Evolutionary conservation across 2,888 invertebrate genomes (phyloP).

Genomic region (Cyclophora punctaria): DNA sequence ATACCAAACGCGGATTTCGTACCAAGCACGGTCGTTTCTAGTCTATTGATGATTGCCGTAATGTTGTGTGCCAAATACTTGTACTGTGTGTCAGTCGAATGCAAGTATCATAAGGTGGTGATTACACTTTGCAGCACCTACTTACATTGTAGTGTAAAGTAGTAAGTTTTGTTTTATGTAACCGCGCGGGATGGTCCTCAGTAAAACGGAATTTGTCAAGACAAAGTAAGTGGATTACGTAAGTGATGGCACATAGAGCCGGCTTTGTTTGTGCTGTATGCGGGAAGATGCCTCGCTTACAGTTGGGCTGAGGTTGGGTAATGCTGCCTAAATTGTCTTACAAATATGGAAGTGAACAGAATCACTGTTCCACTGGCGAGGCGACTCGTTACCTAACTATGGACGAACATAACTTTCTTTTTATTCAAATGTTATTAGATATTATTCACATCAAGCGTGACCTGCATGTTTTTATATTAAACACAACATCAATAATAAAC

Average conservation of each 20-base stretch:
- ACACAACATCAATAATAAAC: no score
- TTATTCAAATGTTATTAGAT: no score
- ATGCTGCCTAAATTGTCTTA: conserved; percentile 15
- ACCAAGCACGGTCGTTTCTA: conserved; percentile 1
- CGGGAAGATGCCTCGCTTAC: conserved; percentile 4
- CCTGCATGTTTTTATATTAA: no score
- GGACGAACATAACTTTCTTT: conserved; percentile 6
- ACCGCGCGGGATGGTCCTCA: conserved; percentile 10
- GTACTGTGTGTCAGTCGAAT: conserved; percentile 2
- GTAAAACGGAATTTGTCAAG: conserved; percentile 17
- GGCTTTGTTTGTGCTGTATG: conserved; percentile 12
- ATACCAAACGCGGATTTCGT: neutral
- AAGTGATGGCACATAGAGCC: conserved; percentile 16
- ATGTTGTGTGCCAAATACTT: conserved; percentile 4
- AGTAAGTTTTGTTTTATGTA: conserved; percentile 8
- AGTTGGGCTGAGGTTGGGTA: conserved; percentile 6
- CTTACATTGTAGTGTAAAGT: no score
- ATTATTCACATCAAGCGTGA: no score
- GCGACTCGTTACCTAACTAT: conserved; percentile 10
- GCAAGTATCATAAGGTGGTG: neutral
- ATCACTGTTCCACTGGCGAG: neutral
- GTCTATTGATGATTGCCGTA: conserved; percentile 2
- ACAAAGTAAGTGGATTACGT: conserved; percentile 13
- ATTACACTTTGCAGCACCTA: no score
- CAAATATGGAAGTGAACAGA: conserved; percentile 5